Evolutionary conservation across 2,797 vertebrate genomes (phyloP).

Genomic region (Microcaecilia unicolor): DNA sequence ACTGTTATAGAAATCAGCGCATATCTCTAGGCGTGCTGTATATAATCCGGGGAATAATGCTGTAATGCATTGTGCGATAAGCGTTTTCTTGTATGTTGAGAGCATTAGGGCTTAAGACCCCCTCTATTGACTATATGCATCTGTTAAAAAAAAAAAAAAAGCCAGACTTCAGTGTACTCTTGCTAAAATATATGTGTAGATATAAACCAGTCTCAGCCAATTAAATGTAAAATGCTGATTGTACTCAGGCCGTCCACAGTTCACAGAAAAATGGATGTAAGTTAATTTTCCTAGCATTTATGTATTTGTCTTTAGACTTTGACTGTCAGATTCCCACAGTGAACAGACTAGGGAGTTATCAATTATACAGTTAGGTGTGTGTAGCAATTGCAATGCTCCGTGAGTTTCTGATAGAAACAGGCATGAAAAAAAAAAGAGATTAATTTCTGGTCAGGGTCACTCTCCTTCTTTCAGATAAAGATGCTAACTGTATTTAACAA

Average conservation of each 20-base stretch:
- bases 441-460: slow-evolving; percentile 45
- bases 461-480: slow-evolving; percentile 41
- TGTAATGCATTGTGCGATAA: too few relatives aligned
- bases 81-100: too few relatives aligned
- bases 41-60: too few relatives aligned
- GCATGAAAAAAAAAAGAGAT: slow-evolving; percentile 39
- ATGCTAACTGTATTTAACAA: slow-evolving; percentile 25
- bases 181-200: slow-evolving; percentile 28
- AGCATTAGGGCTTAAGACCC: too few relatives aligned
- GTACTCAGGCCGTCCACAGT: slow-evolving; percentile 28
- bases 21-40: too few relatives aligned
- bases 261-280: slow-evolving; percentile 48
- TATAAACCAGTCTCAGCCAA: slow-evolving; percentile 50
- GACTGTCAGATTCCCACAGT: slow-evolving; percentile 60
- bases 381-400: slow-evolving; percentile 43
- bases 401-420: slow-evolving; percentile 54
- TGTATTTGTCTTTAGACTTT: slow-evolving; percentile 54
- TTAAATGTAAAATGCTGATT: slow-evolving; percentile 58
- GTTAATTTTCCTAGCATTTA: slow-evolving; percentile 56
- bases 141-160: slow-evolving; percentile 51
- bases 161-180: slow-evolving; percentile 10
- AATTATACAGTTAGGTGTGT: slow-evolving; percentile 65
- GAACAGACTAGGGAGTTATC: slow-evolving; percentile 61
- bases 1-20: too few relatives aligned
- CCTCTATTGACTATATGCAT: slow-evolving; percentile 54